Evolutionary conservation across 2,113 vertebrate genomes (phyloP), one percentile per base, ranked within the genome.

Genomic region (Clinocottus analis): DNA sequence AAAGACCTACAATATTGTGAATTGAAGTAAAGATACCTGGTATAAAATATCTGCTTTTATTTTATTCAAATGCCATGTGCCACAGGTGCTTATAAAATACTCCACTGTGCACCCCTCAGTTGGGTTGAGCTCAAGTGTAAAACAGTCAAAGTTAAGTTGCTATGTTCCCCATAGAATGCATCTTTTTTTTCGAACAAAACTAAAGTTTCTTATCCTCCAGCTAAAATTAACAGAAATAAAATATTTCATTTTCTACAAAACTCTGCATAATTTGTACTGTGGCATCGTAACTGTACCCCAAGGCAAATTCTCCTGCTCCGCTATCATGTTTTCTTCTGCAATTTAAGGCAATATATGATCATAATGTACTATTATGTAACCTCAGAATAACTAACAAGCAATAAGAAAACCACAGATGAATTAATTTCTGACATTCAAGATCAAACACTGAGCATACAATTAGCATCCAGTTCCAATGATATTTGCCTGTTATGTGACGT

Each of bases 401-500:
- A 51, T 21, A 51, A 58, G 2, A 72, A 71, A 79, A 31, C 6
- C 5, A 64, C 49, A 27, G 35, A 67, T 56, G 19, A 60, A 56
- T 65, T 55, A 0, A 77, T 80, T 70, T 65, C 3, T 45, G 39
- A 73, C 43, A 53, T 74, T 80, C 80, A 49, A 80, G 69, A 83
- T 51, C 39, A 75, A 4, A 49, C 35, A 65, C 35, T 27, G 9
- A 11, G 45, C 31, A 68, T 27, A 75, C 35, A 73, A 73, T 79
- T 77, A 80, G 25, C 45, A 71, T 55, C 17, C 9, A 77, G 33
- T 49, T 60, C 37, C 72, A 72, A 58, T 82, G 70, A 53, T 70
- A 56, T 80, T 53, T 59, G 55, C 55, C 43, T 68, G 29, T 25
- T 41, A 55, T 58, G 66, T 71, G 78, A 86, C 62, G 68, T 79